These are phyloP conservation scores for Platycercus adscitus DNA, from an alignment of 2,113 vertebrate species.

Conservation along the genomic window DNA sequence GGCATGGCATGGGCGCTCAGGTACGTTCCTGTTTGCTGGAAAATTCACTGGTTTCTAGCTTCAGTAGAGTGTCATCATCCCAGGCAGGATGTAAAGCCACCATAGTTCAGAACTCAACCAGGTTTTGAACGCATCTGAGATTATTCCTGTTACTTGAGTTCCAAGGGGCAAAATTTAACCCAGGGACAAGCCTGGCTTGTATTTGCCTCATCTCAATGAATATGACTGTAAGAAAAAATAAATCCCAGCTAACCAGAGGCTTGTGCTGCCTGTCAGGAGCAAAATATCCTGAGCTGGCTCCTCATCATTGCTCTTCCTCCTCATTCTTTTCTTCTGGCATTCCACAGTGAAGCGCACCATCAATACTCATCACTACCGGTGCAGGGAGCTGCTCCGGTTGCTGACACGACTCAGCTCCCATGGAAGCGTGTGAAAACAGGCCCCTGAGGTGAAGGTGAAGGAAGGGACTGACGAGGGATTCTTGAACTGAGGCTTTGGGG, in stretches of 20 bases:
- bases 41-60: not conserved
- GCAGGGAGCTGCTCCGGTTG: rapidly evolving
- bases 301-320: not conserved
- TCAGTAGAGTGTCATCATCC: not conserved
- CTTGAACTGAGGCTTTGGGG: not conserved
- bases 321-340: not conserved
- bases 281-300: not conserved
- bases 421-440: not conserved
- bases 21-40: not conserved
- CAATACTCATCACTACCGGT: not conserved
- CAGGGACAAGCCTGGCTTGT: not conserved
- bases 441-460: not conserved
- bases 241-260: not conserved
- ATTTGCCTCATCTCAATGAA: not conserved
- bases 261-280: not conserved
- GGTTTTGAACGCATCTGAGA: not conserved
- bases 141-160: not conserved
- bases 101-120: not conserved
- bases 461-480: not conserved
- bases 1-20: not conserved
- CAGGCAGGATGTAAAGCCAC: not conserved
- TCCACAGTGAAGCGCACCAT: not conserved
- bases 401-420: rapidly evolving
- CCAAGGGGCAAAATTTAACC: not conserved
- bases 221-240: not conserved